Evolutionary conservation across 2,888 invertebrate species (phyloP).

Genomic region (Rotaria macrura): DNA sequence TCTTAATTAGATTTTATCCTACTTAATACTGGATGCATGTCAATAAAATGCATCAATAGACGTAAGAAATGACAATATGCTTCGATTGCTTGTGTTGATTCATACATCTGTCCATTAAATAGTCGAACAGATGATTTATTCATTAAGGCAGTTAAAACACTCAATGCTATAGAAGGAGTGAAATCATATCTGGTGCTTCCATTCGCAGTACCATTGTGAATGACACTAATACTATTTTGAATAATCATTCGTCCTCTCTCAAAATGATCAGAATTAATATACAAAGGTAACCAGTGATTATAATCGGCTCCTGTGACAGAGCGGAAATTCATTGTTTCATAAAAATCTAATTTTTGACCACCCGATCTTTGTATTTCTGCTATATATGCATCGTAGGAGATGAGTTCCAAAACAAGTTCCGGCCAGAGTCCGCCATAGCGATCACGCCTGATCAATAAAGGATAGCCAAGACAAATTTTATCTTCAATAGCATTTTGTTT

Average conservation of each 20-base stretch:
- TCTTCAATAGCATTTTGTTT: background rate
- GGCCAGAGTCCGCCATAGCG: background rate
- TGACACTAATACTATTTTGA: slow-evolving; percentile 1
- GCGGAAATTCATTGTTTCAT: background rate
- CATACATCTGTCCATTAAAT: background rate
- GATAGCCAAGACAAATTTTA: slow-evolving; percentile 11
- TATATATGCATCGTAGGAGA: background rate
- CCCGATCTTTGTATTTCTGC: background rate
- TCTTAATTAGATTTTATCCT: too few species aligned
- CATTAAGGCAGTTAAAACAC: background rate
- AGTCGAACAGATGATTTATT: background rate
- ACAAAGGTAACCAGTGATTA: background rate
- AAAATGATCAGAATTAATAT: background rate
- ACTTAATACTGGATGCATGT: background rate
- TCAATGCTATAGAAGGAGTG: background rate
- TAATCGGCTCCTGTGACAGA: background rate
- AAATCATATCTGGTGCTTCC: background rate
- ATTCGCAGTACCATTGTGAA: background rate
- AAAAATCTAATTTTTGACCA: background rate
- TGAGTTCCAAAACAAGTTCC: background rate
- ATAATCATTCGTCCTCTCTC: background rate
- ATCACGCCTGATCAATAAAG: background rate
- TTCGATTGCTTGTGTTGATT: background rate
- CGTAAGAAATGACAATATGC: background rate
- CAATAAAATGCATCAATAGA: background rate